These are phyloP conservation scores for Xiphophorus couchianus DNA, from an alignment of 2,113 vertebrate genomes.

Conservation along the genomic window DNA sequence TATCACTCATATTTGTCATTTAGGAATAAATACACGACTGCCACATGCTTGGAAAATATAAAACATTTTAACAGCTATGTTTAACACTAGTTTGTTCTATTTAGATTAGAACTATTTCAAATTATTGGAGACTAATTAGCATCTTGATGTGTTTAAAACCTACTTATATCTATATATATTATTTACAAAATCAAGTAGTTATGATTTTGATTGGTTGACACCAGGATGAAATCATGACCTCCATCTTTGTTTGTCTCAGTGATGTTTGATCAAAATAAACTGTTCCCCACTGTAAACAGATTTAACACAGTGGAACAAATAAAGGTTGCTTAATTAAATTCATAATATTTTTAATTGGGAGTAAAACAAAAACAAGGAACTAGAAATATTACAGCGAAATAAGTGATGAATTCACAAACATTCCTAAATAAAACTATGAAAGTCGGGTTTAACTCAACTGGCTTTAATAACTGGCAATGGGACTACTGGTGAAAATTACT, in stretches of 20 bases:
- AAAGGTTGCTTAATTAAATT: neutral
- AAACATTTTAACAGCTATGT: neutral
- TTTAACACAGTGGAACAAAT: neutral
- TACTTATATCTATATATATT: neutral
- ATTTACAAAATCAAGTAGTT: neutral
- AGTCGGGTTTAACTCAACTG: neutral
- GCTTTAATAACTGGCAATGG: too few species aligned
- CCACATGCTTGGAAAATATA: neutral
- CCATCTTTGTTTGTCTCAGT: neutral
- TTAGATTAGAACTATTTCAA: neutral
- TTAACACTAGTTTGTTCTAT: neutral
- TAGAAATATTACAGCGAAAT: neutral
- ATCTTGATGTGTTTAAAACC: neutral
- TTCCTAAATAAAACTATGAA: neutral
- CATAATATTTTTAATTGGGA: neutral
- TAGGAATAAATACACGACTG: neutral
- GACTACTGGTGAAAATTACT: too few species aligned
- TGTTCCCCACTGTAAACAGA: neutral
- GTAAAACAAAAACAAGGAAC: neutral
- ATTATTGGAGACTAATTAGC: neutral
- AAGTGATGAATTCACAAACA: neutral
- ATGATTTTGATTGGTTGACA: neutral
- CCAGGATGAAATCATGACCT: neutral
- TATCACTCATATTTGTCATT: neutral
- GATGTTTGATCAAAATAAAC: neutral